phyloP scores from a whole-genome alignment of 2,113 vertebrate species.

The Xiphorhynchus elegans region DNA sequence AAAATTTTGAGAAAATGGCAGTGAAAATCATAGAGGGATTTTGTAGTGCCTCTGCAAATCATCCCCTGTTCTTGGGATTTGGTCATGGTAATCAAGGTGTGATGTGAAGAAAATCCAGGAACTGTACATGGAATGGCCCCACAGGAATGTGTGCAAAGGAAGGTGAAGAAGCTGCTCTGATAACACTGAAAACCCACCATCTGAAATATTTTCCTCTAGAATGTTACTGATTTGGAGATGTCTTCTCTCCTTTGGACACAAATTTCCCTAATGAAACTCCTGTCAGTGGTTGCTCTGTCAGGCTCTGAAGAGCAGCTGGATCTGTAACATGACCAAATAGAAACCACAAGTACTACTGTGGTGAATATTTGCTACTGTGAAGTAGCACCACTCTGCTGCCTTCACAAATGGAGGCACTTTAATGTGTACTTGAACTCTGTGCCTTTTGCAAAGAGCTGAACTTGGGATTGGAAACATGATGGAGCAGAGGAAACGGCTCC shows the following conservation, averaged over 20 bases:
- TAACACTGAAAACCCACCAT: background rate
- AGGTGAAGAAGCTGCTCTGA: background rate
- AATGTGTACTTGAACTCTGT: background rate
- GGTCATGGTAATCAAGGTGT: background rate
- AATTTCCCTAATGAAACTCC: background rate
- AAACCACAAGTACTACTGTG: background rate
- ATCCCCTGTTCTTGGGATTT: background rate
- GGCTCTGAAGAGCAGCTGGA: background rate
- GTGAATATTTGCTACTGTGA: background rate
- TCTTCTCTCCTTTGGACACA: background rate
- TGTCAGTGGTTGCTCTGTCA: background rate
- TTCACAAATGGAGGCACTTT: background rate
- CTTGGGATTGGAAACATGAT: background rate
- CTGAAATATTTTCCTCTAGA: background rate
- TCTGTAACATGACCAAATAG: background rate
- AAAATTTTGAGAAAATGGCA: background rate
- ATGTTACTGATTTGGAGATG: background rate
- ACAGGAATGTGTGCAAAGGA: background rate
- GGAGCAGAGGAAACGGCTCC: background rate
- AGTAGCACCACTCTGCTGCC: background rate
- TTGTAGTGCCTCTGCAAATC: background rate
- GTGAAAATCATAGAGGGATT: background rate
- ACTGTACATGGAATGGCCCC: too few relatives aligned
- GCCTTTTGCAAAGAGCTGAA: background rate
- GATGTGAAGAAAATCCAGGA: background rate